These are phyloP conservation scores for Cylloceria caligata DNA, from an alignment of 2,888 invertebrate species.

Conservation along the genomic window DNA sequence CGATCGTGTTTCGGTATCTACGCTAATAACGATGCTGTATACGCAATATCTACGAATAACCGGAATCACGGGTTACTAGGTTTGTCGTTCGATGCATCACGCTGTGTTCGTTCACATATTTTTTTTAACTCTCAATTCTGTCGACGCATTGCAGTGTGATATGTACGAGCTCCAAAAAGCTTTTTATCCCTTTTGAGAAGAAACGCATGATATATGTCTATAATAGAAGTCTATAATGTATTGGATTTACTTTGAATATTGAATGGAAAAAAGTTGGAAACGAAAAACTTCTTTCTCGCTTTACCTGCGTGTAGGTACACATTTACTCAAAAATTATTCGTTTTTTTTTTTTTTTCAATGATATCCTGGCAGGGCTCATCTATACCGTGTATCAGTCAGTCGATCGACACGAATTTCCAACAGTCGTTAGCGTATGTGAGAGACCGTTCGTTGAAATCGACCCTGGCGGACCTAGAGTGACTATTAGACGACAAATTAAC, in stretches of 20 bases:
- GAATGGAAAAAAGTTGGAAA: slow-evolving; percentile 16
- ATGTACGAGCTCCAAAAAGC: background rate
- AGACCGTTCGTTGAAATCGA: background rate
- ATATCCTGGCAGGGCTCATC: background rate
- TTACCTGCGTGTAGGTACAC: background rate
- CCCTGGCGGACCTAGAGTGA: too few species aligned
- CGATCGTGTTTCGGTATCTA: background rate
- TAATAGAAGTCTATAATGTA: background rate
- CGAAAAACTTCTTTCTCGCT: background rate
- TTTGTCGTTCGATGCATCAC: background rate
- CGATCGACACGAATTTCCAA: slow-evolving; percentile 6
- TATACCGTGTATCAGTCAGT: slow-evolving; percentile 1
- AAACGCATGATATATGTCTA: background rate
- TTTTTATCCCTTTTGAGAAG: slow-evolving; percentile 7
- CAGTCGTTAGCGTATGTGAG: background rate
- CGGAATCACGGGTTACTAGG: slow-evolving; percentile 2
- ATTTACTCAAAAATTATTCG: background rate
- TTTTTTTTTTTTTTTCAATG: too few species aligned
- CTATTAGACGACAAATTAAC: too few species aligned
- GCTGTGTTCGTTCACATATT: background rate
- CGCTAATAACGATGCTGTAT: slow-evolving; percentile 15
- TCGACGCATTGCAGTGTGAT: slow-evolving; percentile 5
- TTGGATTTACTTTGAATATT: slow-evolving; percentile 32
- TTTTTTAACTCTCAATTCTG: too few species aligned
- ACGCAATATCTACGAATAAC: background rate